A percentile compares a stretch with the other conserved stretches of the same genome.
phyloP scores from a whole-genome alignment of 2,797 vertebrate genomes.

The Pangasius krempfi region DNA sequence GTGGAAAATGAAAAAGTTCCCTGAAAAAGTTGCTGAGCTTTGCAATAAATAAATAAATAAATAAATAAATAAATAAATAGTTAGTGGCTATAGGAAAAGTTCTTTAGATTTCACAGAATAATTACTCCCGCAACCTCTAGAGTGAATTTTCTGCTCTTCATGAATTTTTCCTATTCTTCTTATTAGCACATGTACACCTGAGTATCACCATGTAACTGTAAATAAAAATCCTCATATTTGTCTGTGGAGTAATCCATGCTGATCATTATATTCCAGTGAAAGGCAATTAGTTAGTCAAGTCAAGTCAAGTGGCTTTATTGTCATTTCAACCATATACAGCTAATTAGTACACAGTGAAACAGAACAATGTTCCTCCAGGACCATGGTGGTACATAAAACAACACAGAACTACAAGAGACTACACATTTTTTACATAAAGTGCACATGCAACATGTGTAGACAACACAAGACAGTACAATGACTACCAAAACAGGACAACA shows the following conservation, averaged over 20 bases:
- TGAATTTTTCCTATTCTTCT: neutral
- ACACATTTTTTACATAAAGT: too few species aligned
- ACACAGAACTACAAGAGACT: too few species aligned
- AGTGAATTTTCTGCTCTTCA: neutral
- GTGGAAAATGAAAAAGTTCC: neutral
- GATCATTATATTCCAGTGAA: neutral
- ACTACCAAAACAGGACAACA: too few species aligned
- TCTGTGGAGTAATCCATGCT: neutral
- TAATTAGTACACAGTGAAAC: too few species aligned
- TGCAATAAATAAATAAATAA: neutral
- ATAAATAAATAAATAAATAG: neutral
- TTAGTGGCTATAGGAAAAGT: neutral
- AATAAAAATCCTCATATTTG: neutral
- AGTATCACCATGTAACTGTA: neutral
- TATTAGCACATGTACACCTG: neutral
- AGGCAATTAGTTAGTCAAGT: too few species aligned
- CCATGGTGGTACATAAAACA: too few species aligned
- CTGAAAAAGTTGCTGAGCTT: neutral
- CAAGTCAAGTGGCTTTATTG: too few species aligned
- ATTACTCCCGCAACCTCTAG: neutral
- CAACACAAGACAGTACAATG: too few species aligned
- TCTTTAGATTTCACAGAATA: neutral
- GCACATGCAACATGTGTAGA: too few species aligned
- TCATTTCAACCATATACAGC: too few species aligned
- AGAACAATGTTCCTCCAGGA: too few species aligned